Percentiles rank a stretch among this genome's conserved stretches.
These are phyloP conservation scores for Stratiomys singularior DNA, from an alignment of 2,888 invertebrate genomes.

Conservation along the genomic window DNA sequence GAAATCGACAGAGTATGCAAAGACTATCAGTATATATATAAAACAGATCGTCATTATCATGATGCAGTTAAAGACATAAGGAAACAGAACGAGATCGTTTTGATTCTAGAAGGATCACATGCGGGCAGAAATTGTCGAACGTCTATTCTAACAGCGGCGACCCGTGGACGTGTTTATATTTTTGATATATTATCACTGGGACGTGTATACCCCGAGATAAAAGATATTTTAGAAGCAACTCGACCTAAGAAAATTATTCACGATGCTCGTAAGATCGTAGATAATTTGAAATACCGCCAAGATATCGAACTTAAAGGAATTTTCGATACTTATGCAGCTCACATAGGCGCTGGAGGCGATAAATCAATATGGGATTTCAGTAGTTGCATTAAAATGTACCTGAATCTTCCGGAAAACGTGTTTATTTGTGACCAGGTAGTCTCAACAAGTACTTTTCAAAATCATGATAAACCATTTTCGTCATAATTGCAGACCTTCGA, in stretches of 20 bases:
- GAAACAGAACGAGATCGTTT: slow-evolving; percentile 53
- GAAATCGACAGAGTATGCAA: slow-evolving; percentile 53
- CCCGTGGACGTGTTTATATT: slow-evolving; percentile 55
- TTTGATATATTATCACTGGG: slow-evolving; percentile 57
- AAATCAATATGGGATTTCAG: slow-evolving; percentile 52
- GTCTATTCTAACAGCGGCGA: slow-evolving; percentile 54
- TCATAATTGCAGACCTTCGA: slow-evolving; percentile 23
- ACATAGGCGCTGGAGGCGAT: slow-evolving; percentile 54
- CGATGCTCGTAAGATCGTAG: slow-evolving; percentile 55
- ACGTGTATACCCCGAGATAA: slow-evolving; percentile 56
- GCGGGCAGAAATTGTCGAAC: slow-evolving; percentile 55
- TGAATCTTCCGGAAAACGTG: slow-evolving; percentile 55
- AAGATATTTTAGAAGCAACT: slow-evolving; percentile 54
- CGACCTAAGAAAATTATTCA: slow-evolving; percentile 56
- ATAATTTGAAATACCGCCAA: slow-evolving; percentile 57
- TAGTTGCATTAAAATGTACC: slow-evolving; percentile 53
- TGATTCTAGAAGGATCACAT: slow-evolving; percentile 55
- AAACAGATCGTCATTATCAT: slow-evolving; percentile 58
- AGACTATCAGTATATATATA: slow-evolving; percentile 53
- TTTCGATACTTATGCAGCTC: slow-evolving; percentile 58
- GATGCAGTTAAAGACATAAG: slow-evolving; percentile 57
- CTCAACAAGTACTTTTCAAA: neutral
- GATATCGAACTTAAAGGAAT: slow-evolving; percentile 54
- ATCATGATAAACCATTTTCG: neutral
- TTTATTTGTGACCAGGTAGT: slow-evolving; percentile 50